Evolutionary conservation across 2,888 invertebrate genomes (phyloP).

Genomic region (Oscheius sp.): DNA sequence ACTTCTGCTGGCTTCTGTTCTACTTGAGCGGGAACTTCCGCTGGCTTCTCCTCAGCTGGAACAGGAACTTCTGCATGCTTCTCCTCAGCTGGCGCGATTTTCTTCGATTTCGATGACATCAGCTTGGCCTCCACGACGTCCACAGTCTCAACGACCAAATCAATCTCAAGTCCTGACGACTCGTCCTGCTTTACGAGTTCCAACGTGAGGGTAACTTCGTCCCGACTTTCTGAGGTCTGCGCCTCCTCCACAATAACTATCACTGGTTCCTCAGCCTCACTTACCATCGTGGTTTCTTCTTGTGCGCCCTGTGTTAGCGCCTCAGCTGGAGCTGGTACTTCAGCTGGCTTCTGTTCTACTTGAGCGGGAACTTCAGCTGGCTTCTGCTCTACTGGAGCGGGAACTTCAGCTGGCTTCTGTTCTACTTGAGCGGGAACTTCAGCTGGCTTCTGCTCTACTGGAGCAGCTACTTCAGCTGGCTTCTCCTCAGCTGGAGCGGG

Average conservation of each 20-base stretch:
- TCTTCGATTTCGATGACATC: not conserved
- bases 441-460: slow-evolving; percentile 9
- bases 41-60: slow-evolving; percentile 19
- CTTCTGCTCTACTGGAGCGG: not conserved
- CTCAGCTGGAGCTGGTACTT: slow-evolving; percentile 13
- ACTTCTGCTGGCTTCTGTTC: slow-evolving; percentile 17
- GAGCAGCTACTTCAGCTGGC: not conserved
- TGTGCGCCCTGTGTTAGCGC: too few relatives aligned
- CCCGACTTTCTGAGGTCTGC: slow-evolving; percentile 16
- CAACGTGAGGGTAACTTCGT: slow-evolving; percentile 16
- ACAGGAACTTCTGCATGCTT: slow-evolving; percentile 6
- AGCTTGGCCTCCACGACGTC: not conserved
- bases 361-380: slow-evolving; percentile 11
- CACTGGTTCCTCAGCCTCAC: not conserved
- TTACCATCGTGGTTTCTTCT: not conserved
- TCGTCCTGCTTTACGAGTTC: slow-evolving; percentile 15
- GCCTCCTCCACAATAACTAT: not conserved
- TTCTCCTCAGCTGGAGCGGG: slow-evolving; percentile 10
- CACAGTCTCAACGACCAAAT: slow-evolving; percentile 20
- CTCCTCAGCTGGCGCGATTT: not conserved
- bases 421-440: slow-evolving; percentile 13
- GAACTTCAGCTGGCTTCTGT: slow-evolving; percentile 15
- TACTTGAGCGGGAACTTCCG: slow-evolving; percentile 13
- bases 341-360: slow-evolving; percentile 30
- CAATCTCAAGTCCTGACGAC: slow-evolving; percentile 24